A percentile compares a stretch with the other conserved stretches of the same genome.
phyloP scores from a whole-genome alignment of 2,113 vertebrate genomes.

The Calyptomena viridis region DNA sequence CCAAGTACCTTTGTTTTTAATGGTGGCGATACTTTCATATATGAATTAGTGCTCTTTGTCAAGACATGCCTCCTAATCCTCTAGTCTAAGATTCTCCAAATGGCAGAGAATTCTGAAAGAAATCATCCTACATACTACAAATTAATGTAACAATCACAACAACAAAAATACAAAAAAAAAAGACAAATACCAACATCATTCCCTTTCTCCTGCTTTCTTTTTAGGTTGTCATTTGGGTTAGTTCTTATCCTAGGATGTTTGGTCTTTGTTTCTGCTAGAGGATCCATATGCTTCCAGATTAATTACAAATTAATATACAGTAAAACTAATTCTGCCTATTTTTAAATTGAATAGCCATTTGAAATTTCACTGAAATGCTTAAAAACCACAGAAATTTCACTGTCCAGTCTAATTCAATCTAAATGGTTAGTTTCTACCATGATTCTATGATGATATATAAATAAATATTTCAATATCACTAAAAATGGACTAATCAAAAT shows the following conservation, averaged over 20 bases:
- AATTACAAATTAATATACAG: not conserved
- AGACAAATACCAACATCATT: not conserved
- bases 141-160: not conserved
- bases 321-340: not conserved
- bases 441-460: not conserved
- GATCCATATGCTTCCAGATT: not conserved
- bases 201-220: not conserved
- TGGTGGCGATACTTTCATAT: not conserved
- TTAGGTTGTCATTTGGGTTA: not conserved
- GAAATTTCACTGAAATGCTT: not conserved
- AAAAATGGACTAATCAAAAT: not conserved
- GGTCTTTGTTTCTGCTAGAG: not conserved
- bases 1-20: not conserved
- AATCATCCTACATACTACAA: not conserved
- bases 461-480: not conserved
- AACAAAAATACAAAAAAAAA: not conserved
- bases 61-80: not conserved
- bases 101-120: not conserved
- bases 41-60: not conserved
- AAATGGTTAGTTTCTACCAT: not conserved
- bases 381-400: not conserved
- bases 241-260: not conserved
- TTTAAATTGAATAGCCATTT: not conserved
- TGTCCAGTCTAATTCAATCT: not conserved
- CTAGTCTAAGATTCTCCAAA: not conserved